Evolutionary conservation across 2,888 invertebrate genomes (phyloP), one percentile per base, ranked within the genome.

Genomic region (Aspidiotus rigidus): DNA sequence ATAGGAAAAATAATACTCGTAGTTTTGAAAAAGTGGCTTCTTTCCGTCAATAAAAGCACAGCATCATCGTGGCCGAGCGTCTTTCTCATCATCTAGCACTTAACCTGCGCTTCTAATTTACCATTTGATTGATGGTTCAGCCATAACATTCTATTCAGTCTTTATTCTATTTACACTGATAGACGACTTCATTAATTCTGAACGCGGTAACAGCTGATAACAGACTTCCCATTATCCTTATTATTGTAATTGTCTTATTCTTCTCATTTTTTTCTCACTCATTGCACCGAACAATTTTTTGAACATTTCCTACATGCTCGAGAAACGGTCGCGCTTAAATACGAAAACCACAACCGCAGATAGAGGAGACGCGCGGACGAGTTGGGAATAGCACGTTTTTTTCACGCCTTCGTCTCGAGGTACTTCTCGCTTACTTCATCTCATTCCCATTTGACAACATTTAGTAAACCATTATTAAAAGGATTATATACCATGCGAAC

Each of bases 81-180:
- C 49, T 13, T 49, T 49, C 49, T n/a, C 64, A 64, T 64, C 64
- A 55, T 64, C 64, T 64, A 54, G 64, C 55, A 64, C 64, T 64
- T 64, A 64, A 49, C 49, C 64, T 64, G 64, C 41, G 64, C 64
- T 53, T 55, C 55, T 64, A 64, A 64, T 64, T 55, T 56, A 64
- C 28, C 17, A 49, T 64, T 64, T 64, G 64, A 64, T 64, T 64
- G 64, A 64, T 64, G 64, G 64, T 64, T 64, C 64, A 41, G 55
- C 64, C 64, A 64, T 55, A 64, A 64, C 64, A 64, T 41, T 28
- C 64, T 64, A 64, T 64, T 64, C 64, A 64, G 16, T 7, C 39
- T 49, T 49, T 49, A 49, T 49, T 49, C 49, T 49, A 49, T 49
- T 49, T 49, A 49, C 49, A 49, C 10, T n/a, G 49, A 13, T 49